These are phyloP conservation scores for Hippolais icterina DNA, from an alignment of 2,113 vertebrate genomes.

Conservation along the genomic window DNA sequence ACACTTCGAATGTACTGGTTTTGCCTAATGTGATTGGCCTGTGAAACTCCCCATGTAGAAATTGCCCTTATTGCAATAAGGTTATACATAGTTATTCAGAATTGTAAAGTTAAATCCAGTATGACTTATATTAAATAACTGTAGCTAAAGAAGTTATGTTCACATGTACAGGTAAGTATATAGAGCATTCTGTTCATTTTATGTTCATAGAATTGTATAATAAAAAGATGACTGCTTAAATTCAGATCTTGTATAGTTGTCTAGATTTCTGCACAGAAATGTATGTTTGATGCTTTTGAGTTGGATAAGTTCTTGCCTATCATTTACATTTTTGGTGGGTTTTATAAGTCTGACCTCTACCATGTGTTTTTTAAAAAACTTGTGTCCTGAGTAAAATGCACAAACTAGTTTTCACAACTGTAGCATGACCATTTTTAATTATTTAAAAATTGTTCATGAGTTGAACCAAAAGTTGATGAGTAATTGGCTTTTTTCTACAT, in stretches of 20 bases:
- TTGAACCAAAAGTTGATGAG: conserved; percentile 26
- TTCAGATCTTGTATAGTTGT: conserved; percentile 92
- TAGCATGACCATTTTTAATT: conserved; percentile 73
- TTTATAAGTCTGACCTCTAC: conserved; percentile 77
- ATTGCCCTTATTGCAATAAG: conserved; percentile 89
- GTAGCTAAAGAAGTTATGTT: conserved; percentile 82
- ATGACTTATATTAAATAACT: conserved; percentile 79
- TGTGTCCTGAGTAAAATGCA: conserved; percentile 70
- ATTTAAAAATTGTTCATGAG: conserved; percentile 64
- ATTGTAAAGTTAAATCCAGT: conserved; percentile 82
- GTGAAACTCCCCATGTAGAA: conserved; percentile 78
- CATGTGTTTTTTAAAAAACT: conserved; percentile 66
- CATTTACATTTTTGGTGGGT: conserved; percentile 70
- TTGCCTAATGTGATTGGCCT: conserved; percentile 72
- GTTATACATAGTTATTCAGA: conserved; percentile 85
- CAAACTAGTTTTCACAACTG: conserved; percentile 69
- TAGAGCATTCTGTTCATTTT: conserved; percentile 89
- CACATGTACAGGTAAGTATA: conserved; percentile 93
- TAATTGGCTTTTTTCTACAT: conserved; percentile 31
- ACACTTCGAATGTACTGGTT: conserved; percentile 85
- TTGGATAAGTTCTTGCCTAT: conserved; percentile 76
- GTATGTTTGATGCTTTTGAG: conserved; percentile 78
- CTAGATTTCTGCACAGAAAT: conserved; percentile 90
- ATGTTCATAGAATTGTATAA: conserved; percentile 93
- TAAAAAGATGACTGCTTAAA: conserved; percentile 92